Base-by-base conservation (phyloP, 2,797 vertebrate genomes). In the Sebastes flavidus region DNA sequence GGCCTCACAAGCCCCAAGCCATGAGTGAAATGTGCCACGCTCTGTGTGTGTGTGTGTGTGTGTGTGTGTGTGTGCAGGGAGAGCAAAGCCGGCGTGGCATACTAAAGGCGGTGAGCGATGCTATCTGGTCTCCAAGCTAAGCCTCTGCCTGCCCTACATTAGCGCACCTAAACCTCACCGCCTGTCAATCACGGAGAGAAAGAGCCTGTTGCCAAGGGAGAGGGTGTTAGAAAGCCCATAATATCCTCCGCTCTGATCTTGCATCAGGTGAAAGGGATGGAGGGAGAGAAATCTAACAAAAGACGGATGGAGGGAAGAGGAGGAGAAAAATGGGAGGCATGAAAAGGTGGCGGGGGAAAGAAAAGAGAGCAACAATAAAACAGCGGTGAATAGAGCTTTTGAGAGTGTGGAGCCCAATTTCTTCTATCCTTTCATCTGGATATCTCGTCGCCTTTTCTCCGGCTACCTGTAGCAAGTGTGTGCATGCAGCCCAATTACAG, bases 111-210 rank as follows among this genome's bases (percentile, higher is more conserved):
- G 81, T 34, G 87, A 92, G 89, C 81, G 94, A 95, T 95, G 93
- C 93, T 95, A 96, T 95, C 95, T 94, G 90, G 81, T 93, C 92
- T 93, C 88, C 13, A 24, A 81, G 88, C 91, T 91, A 95, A 94
- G 92, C 89, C 88, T 84, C 91, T 87, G 94, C 92, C 91, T 93
- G 93, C 86, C 91, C 94, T 94, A 93, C 91, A 95, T 95, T 95
- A 95, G 90, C 87, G 91, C 91, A 90, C 89, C 94, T 90, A 93
- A 94, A 93, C 89, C 90, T 89, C 84, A 58, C 79, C 72, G 84
- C 81, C 94, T 95, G 94, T 95, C 95, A 96, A 90, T 95, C 95
- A 95, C 25, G 1, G 30, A 12, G 72, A 88, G 82, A 91, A 88
- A 91, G 83, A 87, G 88, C 86, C 85, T 88, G 90, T 91, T 89